phyloP scores from a whole-genome alignment of 2,113 vertebrate genomes.

The Eptatretus burgeri region DNA sequence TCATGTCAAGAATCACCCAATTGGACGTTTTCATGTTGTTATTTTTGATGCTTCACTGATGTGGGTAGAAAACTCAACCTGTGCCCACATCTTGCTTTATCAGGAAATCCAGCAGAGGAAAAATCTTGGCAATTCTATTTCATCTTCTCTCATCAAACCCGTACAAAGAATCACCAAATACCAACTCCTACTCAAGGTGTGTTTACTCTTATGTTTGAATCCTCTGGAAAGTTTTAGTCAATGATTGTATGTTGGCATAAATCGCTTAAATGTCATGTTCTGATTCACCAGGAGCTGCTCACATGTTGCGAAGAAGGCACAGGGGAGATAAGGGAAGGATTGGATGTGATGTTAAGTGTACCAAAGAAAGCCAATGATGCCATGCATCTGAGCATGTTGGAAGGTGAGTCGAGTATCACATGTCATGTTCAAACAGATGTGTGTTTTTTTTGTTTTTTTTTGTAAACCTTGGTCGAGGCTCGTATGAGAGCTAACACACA shows the following conservation, averaged over 20 bases:
- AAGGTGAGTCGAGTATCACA: constrained; percentile 25
- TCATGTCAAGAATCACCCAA: too few relatives aligned
- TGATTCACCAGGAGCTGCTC: constrained; percentile 39
- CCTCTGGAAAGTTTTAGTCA: too few relatives aligned
- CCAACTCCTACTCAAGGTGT: constrained; percentile 91
- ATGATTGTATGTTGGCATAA: too few relatives aligned
- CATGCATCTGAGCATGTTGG: constrained; percentile 94
- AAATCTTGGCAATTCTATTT: constrained; percentile 74
- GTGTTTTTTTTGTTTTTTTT: too few relatives aligned
- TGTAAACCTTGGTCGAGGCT: too few relatives aligned
- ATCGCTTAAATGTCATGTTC: too few relatives aligned
- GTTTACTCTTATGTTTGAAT: constrained; percentile 3
- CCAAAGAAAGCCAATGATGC: constrained; percentile 91
- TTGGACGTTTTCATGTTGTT: background rate
- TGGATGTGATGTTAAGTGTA: constrained; percentile 91
- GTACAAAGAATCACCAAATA: constrained; percentile 98
- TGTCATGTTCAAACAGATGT: too few relatives aligned
- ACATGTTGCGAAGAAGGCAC: constrained; percentile 95
- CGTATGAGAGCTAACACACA: too few relatives aligned
- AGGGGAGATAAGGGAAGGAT: constrained; percentile 77
- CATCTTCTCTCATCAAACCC: constrained; percentile 92
- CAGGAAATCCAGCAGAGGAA: constrained; percentile 91
- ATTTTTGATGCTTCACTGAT: background rate
- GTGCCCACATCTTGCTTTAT: constrained; percentile 7
- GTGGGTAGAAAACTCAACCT: background rate